phyloP scores from a whole-genome alignment of 2,113 vertebrate species.

The Grus americana region DNA sequence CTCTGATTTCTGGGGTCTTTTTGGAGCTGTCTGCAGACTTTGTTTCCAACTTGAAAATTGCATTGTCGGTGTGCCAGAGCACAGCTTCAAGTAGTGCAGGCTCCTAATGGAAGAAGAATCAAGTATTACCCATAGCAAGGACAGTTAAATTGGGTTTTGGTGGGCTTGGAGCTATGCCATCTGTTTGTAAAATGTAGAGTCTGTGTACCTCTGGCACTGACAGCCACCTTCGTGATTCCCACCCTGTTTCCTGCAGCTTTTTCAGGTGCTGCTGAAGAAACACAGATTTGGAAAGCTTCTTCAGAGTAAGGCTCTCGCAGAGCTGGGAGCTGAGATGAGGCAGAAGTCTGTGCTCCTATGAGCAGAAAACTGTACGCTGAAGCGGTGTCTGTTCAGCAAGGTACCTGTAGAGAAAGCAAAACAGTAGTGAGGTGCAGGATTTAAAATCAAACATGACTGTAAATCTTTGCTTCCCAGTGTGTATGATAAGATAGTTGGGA shows the following conservation, averaged over 20 bases:
- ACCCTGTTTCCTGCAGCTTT: not conserved
- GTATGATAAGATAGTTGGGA: not conserved
- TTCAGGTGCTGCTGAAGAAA: not conserved
- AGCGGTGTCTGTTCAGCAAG: not conserved
- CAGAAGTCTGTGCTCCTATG: not conserved
- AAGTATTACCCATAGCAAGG: not conserved
- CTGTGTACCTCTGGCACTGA: not conserved
- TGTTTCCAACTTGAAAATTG: not conserved
- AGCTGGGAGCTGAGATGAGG: not conserved
- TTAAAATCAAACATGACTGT: not conserved
- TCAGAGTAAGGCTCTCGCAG: not conserved
- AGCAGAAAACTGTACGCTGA: accelerated
- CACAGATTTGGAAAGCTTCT: not conserved
- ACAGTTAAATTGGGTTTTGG: not conserved
- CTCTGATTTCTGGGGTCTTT: not conserved
- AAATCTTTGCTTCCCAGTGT: not conserved
- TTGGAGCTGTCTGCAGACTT: not conserved
- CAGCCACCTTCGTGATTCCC: not conserved
- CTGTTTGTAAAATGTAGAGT: not conserved
- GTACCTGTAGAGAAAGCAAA: not conserved
- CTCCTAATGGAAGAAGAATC: not conserved
- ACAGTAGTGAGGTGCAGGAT: not conserved
- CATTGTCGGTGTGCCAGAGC: not conserved
- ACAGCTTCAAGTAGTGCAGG: not conserved
- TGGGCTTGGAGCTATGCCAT: not conserved